Evolutionary conservation across 1,140 invertebrate species (phyloP), one percentile per base, ranked within the genome.

Genomic region (Scaptomyza pallida): DNA sequence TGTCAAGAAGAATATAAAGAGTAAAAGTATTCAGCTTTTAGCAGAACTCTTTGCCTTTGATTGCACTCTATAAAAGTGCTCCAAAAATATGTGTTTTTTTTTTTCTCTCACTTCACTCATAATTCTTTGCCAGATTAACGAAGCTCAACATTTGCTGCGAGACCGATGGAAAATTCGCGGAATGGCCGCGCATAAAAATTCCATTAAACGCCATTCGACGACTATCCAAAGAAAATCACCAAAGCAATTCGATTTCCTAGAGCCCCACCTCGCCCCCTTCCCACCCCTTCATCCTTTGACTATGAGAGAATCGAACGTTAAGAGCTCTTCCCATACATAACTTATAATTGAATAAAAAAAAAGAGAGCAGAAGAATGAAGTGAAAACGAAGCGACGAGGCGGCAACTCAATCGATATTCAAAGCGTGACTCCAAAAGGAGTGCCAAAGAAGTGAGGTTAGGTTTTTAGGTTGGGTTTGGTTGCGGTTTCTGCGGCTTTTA

Each of bases 331-430:
- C 56, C 44, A 51, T 37, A 65, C 65, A 83, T 74, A 83, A 85
- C 75, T n/a, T 83, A 75, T 83, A 83, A 83, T 83, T 83, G 75
- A 83, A 83, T 83, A 79, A 78, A 78, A 80, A 80, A 68, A 51
- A 63, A 61, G 13, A 26, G 33, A 65, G 44, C 15, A 62, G 47
- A 12, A 13, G 43, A 60, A 9, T 23, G 13, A 50, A 41, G 12
- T n/a, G 19, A 57, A 51, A 37, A 8, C 40, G 52, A 44, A 35
- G 50, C 26, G 55, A 51, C 26, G 55, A 51, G 60, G 40, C 64
- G 63, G 56, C 73, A 73, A 68, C 71, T 72, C 65, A 78, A 82
- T 83, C 75, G 79, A 82, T 83, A 83, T 83, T 70, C 56, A 55
- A 30, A 55, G 55, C 23, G 60, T 52, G 37, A 51, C 45, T 12